Evolutionary conservation across 2,797 vertebrate species (phyloP).

Genomic region (Dallia pectoralis): DNA sequence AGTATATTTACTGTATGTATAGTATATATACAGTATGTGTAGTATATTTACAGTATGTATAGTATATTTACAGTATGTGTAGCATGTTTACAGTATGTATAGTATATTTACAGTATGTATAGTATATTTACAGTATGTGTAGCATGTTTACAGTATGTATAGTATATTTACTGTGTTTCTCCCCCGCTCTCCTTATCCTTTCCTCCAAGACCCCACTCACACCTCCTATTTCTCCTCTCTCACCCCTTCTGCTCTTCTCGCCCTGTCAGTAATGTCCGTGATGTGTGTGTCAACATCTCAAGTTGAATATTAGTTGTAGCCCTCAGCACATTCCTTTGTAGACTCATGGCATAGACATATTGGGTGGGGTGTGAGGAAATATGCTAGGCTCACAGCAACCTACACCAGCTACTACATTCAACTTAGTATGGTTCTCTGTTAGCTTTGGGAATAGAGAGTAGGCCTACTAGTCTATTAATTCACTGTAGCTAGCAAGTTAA

Average conservation of each 20-base stretch:
- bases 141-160: background rate
- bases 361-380: constrained; percentile 55
- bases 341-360: constrained; percentile 58
- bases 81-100: too few relatives aligned
- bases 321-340: constrained; percentile 69
- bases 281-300: constrained; percentile 51
- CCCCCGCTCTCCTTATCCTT: background rate
- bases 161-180: too few relatives aligned
- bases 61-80: too few relatives aligned
- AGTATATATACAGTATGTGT: too few relatives aligned
- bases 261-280: constrained; percentile 33
- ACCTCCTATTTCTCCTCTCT: constrained; percentile 19
- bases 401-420: background rate
- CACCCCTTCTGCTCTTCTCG: constrained; percentile 31
- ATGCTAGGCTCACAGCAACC: background rate
- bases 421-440: background rate
- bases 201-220: constrained; percentile 8
- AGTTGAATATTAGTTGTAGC: constrained; percentile 69
- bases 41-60: too few relatives aligned
- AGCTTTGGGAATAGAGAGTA: too few relatives aligned
- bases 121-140: too few relatives aligned
- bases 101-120: too few relatives aligned
- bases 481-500: too few relatives aligned
- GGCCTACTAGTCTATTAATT: too few relatives aligned
- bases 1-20: too few relatives aligned